Percentiles rank a stretch among this genome's conserved stretches.
Evolutionary conservation across 2,888 invertebrate species (phyloP).

Genomic region (Oeneis ivallda): DNA sequence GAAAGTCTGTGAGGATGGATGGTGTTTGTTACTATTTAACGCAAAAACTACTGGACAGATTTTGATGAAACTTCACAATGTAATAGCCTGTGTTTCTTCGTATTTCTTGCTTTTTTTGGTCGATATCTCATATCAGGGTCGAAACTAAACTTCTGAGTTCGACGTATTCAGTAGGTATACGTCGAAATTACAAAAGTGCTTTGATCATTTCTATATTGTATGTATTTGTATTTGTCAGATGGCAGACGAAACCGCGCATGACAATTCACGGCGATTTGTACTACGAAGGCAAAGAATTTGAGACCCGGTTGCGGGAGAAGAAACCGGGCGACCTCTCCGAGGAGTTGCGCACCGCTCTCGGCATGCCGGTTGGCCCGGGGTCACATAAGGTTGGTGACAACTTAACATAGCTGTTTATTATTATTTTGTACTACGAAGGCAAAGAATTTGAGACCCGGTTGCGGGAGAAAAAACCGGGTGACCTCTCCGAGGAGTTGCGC

Average conservation of each 20-base stretch:
- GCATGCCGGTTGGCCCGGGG: conserved; percentile 98
- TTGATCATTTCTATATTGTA: neutral
- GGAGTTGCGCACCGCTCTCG: conserved; percentile 96
- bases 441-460: conserved; percentile 99
- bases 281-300: conserved; percentile 99
- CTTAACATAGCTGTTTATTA: too few relatives aligned
- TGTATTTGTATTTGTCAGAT: conserved; percentile 74
- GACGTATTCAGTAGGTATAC: neutral
- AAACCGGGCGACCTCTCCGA: conserved; percentile 99
- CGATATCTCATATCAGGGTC: neutral
- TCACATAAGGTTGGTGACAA: conserved; percentile 87
- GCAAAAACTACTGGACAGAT: neutral
- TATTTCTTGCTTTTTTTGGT: neutral
- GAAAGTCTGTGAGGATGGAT: too few relatives aligned
- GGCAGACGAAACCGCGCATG: conserved; percentile 99
- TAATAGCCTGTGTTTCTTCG: too few relatives aligned
- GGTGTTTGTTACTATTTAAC: too few relatives aligned
- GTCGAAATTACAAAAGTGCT: neutral
- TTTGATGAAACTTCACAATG: too few relatives aligned
- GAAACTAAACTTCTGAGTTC: too few relatives aligned
- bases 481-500: conserved; percentile 96
- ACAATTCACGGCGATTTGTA: conserved; percentile 99
- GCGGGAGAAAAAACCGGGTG: conserved; percentile 99
- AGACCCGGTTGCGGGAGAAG: conserved; percentile 98
- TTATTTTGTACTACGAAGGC: conserved; percentile 98